Evolutionary conservation across 2,113 vertebrate species (phyloP).

Genomic region (Illadopsis cleaveri): DNA sequence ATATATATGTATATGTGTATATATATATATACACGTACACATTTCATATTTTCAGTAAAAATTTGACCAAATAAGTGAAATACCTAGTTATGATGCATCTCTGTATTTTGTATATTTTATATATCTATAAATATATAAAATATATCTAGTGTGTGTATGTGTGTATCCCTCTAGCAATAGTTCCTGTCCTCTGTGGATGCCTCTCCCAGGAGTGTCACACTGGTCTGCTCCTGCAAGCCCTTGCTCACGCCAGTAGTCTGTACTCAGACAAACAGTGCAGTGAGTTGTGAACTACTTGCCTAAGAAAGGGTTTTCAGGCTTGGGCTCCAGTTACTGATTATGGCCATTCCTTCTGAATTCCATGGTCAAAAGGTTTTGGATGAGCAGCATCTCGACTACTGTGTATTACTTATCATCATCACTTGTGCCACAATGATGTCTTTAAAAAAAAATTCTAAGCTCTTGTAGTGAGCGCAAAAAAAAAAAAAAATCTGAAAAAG

Average conservation of each 20-base stretch:
- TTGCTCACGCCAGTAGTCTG: not conserved
- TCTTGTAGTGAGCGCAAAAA: not conserved
- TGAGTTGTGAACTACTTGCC: not conserved
- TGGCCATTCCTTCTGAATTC: slow-evolving; percentile 56
- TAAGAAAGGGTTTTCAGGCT: slow-evolving; percentile 58
- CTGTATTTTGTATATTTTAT: not conserved
- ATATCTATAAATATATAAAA: not conserved
- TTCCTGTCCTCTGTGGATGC: not conserved
- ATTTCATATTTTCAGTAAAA: not conserved
- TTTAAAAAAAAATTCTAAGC: not conserved
- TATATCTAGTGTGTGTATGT: not conserved
- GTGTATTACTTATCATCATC: not conserved
- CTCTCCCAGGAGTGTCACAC: not conserved
- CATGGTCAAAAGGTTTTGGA: slow-evolving; percentile 29
- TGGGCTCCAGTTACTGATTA: slow-evolving; percentile 62
- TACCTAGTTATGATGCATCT: not conserved
- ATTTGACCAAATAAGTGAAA: not conserved
- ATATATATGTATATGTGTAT: not conserved
- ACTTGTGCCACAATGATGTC: not conserved
- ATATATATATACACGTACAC: not conserved
- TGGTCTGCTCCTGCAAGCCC: slow-evolving; percentile 55
- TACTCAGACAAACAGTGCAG: not conserved
- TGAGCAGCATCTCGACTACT: not conserved
- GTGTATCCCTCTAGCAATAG: slow-evolving; percentile 7
- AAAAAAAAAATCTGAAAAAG: not conserved